Base-by-base conservation (phyloP, 2,888 invertebrate species). In the Amorpha juglandis region DNA sequence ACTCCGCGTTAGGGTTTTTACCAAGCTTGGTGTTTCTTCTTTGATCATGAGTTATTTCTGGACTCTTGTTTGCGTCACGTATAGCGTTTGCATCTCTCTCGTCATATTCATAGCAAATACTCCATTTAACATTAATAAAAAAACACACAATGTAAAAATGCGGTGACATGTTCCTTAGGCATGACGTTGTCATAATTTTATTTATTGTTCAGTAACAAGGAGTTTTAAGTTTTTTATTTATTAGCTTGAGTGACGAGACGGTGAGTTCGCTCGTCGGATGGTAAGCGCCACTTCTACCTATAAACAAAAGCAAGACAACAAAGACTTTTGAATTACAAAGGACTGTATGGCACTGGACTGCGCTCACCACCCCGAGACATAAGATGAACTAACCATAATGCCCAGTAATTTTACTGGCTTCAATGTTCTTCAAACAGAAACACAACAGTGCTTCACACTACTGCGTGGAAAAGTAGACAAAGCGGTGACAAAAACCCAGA, bases 31-130 rank as follows among this genome's bases (percentile, higher is more conserved):
- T 6, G 19, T 42, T 58, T 58, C 38, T 9, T 19, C 19, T 19
- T 19, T 16, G 19, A 19, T 19, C 12, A 42, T 12, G 42, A 38
- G 38, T 42, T 58, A 11, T 19, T 42, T 52, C 8, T 62, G 6
- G 11, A 62, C 50, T 27, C 64, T 63, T 12, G 64, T 65, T 35
- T 62, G 64, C 19, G 38, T 58, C 16, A 1, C 12, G 42, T 58
- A 42, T 58, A 1, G 1, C 12, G 12, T 42, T 58, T 9, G 65
- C 62, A 58, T 65, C 65, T 14, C 63, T 63, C 62, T 74, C 74
- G 65, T 69, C 68, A 71, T 75, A 79, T 55, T 78, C 74, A 65
- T 78, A 77, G 68, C 78, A 79, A 79, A 79, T 73, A 70, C 69
- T 70, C 67, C 70, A 63, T 63, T 76, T 71, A 62, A 79, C 75